These are phyloP conservation scores for Galagoides demidoff DNA, from an alignment of 2,797 vertebrate species.

Conservation along the genomic window DNA sequence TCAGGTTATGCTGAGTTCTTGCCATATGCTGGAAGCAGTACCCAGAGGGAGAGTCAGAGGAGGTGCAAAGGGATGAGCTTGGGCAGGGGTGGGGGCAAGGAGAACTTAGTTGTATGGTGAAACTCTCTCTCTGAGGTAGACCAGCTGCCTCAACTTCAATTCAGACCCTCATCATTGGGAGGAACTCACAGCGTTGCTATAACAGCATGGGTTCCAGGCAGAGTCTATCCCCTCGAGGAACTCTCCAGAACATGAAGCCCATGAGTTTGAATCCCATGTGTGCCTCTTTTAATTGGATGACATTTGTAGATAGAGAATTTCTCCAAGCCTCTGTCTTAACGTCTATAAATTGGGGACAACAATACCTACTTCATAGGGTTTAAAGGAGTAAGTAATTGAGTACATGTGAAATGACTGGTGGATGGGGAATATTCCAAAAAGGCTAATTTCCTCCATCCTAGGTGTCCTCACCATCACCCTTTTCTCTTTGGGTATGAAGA, in stretches of 20 bases:
- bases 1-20: neutral
- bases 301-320: neutral
- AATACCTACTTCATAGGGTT: neutral
- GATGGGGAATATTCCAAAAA: neutral
- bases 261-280: neutral
- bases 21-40: neutral
- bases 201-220: too few species aligned
- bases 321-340: neutral
- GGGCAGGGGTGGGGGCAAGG: neutral
- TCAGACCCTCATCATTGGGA: neutral
- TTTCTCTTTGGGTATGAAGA: neutral
- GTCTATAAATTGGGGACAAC: neutral
- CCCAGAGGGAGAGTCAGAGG: neutral
- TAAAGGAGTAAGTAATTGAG: neutral
- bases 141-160: neutral
- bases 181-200: fast-evolving
- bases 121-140: neutral
- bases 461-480: neutral
- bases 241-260: too few species aligned
- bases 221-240: too few species aligned
- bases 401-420: neutral
- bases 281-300: neutral
- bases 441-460: neutral
- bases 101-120: fast-evolving
- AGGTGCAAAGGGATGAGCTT: fast-evolving